Percentiles rank a stretch among this genome's conserved stretches.
phyloP scores from a whole-genome alignment of 2,797 vertebrate genomes.

The Clamator glandarius region DNA sequence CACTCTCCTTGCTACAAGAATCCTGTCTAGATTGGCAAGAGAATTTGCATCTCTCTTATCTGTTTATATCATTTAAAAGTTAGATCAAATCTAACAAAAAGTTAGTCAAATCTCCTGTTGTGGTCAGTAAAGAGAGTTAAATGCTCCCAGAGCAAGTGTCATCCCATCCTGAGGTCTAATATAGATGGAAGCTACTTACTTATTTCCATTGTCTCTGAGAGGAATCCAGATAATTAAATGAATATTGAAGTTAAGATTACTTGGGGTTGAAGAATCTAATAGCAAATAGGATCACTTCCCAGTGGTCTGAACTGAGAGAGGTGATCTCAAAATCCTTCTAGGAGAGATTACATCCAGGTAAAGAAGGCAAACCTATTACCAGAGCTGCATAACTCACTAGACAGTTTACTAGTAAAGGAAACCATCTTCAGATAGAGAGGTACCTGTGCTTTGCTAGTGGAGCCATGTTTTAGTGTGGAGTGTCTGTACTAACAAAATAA shows the following conservation, averaged over 20 bases:
- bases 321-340: neutral
- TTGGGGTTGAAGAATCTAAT: neutral
- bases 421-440: neutral
- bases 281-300: neutral
- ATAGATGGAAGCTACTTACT: neutral
- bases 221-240: neutral
- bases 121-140: neutral
- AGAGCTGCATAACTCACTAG: neutral
- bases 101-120: neutral
- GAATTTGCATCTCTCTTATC: neutral
- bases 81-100: neutral
- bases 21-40: neutral
- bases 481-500: neutral
- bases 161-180: neutral
- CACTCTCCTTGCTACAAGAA: neutral
- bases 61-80: neutral
- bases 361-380: neutral
- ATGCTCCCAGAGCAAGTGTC: neutral
- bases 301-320: neutral
- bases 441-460: neutral
- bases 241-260: neutral
- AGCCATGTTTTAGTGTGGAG: neutral
- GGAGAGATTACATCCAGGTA: neutral
- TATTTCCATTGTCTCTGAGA: neutral
- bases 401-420: neutral